A percentile compares a stretch with the other conserved stretches of the same genome.
phyloP scores from a whole-genome alignment of 1,140 invertebrate genomes.

The Eurytemora carolleeae region DNA sequence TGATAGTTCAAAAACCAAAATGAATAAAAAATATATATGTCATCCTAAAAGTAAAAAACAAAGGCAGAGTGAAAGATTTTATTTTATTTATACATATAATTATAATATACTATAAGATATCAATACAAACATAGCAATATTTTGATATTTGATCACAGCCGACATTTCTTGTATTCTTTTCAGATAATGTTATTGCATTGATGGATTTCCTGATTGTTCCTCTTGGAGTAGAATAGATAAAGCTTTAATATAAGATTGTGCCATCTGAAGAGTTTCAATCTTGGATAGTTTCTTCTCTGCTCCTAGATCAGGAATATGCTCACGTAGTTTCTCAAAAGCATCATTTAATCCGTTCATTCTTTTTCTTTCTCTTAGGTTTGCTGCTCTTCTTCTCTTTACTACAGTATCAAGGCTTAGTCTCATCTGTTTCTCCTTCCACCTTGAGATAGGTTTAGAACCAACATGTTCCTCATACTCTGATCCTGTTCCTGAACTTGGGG shows the following conservation, averaged over 20 bases:
- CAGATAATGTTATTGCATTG: no score
- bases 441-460: not conserved
- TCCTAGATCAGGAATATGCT: conserved; percentile 26
- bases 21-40: no score
- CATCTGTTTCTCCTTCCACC: not conserved
- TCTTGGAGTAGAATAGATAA: conserved; percentile 23
- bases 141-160: no score
- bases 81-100: no score
- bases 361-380: conserved; percentile 27
- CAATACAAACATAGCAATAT: no score
- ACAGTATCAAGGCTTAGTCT: not conserved
- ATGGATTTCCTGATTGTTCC: no score
- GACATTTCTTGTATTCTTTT: no score
- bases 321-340: conserved; percentile 27
- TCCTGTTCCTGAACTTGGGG: not conserved
- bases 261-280: conserved; percentile 31
- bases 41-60: no score
- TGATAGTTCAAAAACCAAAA: no score
- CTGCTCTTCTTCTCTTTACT: conserved; percentile 20
- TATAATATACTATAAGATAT: no score
- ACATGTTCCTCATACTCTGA: not conserved
- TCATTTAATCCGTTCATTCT: conserved; percentile 28
- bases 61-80: no score
- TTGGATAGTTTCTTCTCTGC: conserved; percentile 29
- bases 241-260: conserved; percentile 28